Conservation (phyloP, 1,140 invertebrate species). For the Ridgeia piscesae region DNA sequence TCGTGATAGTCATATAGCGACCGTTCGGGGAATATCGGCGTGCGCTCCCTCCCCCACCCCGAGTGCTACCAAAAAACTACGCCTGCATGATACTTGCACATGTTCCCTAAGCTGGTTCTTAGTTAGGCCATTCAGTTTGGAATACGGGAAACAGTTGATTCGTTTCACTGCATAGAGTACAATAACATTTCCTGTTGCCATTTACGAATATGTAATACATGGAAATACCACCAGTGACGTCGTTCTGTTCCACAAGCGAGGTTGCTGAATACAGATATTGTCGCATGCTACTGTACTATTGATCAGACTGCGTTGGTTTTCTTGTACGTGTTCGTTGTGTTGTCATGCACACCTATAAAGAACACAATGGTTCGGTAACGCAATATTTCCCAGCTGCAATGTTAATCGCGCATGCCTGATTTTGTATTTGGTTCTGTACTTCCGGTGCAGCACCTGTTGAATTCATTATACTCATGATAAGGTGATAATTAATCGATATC, state of each 20-base stretch:
- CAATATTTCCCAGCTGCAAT: too few species aligned
- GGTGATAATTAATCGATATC: too few species aligned
- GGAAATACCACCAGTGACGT: neutral
- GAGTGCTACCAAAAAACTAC: neutral
- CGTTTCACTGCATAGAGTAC: neutral
- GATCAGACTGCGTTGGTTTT: neutral
- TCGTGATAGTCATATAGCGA: neutral
- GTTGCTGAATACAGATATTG: neutral
- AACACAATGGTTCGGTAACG: too few species aligned
- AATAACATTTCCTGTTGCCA: neutral
- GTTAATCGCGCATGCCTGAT: too few species aligned
- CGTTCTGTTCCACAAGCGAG: neutral
- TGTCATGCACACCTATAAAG: too few species aligned
- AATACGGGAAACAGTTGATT: neutral
- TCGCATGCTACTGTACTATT: neutral
- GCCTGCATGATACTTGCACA: neutral
- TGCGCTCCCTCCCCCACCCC: neutral
- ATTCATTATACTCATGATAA: too few species aligned
- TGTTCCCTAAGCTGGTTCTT: neutral
- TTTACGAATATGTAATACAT: neutral
- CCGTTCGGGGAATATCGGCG: neutral
- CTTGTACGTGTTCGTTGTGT: neutral
- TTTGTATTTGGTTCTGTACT: too few species aligned
- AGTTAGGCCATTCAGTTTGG: neutral
- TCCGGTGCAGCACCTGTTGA: too few species aligned